These are phyloP conservation scores for Streptopelia turtur DNA, from an alignment of 2,797 vertebrate genomes.

Conservation along the genomic window DNA sequence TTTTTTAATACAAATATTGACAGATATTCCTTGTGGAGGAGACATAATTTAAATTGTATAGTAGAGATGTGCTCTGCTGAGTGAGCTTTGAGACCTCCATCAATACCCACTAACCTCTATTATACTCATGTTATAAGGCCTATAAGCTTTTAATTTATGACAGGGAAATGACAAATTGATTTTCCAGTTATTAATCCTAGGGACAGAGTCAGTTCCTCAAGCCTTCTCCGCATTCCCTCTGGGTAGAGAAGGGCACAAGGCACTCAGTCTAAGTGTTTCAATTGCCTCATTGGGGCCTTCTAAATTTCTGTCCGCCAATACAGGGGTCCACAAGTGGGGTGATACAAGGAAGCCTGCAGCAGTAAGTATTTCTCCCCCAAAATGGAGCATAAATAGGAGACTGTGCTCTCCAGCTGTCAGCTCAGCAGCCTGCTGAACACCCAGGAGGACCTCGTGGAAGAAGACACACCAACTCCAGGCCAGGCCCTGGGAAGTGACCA, in stretches of 20 bases:
- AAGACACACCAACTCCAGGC: neutral
- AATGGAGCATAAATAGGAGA: neutral
- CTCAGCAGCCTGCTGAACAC: neutral
- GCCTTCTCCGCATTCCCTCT: neutral
- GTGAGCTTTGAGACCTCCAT: constrained; percentile 67
- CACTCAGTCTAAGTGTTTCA: neutral
- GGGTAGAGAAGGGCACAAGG: neutral
- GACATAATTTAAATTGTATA: constrained; percentile 64
- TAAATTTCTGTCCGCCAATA: neutral
- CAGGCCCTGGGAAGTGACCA: neutral
- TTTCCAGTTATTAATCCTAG: constrained; percentile 70
- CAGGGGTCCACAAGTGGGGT: neutral
- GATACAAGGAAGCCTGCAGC: neutral
- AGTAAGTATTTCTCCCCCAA: rapidly evolving
- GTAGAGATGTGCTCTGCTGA: constrained; percentile 57
- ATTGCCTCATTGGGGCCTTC: neutral
- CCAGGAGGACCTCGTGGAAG: neutral
- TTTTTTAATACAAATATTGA: constrained; percentile 64
- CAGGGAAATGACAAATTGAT: constrained; percentile 71
- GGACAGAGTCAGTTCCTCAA: constrained; percentile 53
- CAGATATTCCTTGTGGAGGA: constrained; percentile 47
- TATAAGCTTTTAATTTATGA: constrained; percentile 75
- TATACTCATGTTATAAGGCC: constrained; percentile 65
- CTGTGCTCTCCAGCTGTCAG: neutral
- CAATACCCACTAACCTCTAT: constrained; percentile 71